Conservation (phyloP, 2,888 invertebrate genomes). For the Portevinia maculata region DNA sequence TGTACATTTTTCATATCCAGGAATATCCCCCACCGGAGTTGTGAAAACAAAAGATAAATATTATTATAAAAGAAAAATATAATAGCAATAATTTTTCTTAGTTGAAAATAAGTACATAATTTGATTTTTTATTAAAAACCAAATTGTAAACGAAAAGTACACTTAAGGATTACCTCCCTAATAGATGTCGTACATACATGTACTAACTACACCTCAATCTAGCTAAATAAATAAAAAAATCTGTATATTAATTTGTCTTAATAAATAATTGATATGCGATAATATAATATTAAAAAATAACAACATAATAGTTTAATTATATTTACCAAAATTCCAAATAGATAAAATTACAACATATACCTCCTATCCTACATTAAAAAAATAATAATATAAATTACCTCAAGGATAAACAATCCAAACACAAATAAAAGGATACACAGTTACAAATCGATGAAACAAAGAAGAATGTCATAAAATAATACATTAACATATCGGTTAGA, state of each 20-base stretch:
- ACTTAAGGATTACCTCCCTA: slow-evolving; percentile 70
- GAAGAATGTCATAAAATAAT: slow-evolving; percentile 17
- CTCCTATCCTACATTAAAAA: slow-evolving; percentile 17
- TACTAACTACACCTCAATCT: slow-evolving; percentile 66
- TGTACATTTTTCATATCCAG: slow-evolving; percentile 72
- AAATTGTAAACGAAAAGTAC: slow-evolving; percentile 69
- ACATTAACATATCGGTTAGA: slow-evolving; percentile 60
- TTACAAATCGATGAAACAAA: slow-evolving; percentile 42
- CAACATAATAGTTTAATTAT: slow-evolving; percentile 61
- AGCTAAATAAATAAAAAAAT: slow-evolving; percentile 35
- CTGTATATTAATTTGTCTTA: slow-evolving; percentile 31
- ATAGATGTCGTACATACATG: slow-evolving; percentile 66
- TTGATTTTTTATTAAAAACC: slow-evolving; percentile 16
- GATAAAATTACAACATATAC: slow-evolving; percentile 40
- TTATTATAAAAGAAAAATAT: slow-evolving; percentile 7
- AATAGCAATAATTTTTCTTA: slow-evolving; percentile 56
- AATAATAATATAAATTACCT: slow-evolving; percentile 49
- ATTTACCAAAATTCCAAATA: slow-evolving; percentile 64
- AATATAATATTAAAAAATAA: slow-evolving; percentile 4
- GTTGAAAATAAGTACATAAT: slow-evolving; percentile 9
- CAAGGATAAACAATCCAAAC: slow-evolving; percentile 45
- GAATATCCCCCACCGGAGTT: slow-evolving; percentile 73
- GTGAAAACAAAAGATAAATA: slow-evolving; percentile 42
- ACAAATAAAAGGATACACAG: slow-evolving; percentile 55
- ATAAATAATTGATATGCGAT: slow-evolving; percentile 30